phyloP scores from a whole-genome alignment of 64 coral and sea anemone species.

The Orbicella faveolata region DNA sequence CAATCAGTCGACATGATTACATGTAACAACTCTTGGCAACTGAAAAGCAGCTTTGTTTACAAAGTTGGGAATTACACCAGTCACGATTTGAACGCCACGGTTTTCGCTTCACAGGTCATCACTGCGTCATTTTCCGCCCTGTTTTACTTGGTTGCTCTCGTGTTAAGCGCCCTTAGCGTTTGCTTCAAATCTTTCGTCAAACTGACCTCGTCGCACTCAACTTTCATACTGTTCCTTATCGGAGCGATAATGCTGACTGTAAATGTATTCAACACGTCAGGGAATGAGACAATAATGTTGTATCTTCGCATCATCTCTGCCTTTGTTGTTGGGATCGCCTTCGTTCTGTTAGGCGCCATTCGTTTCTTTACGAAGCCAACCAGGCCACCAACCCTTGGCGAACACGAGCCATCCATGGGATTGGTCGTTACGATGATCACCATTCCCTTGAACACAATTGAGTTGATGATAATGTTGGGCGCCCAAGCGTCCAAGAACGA shows the following conservation, averaged over 20 bases:
- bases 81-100: not conserved
- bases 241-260: not conserved
- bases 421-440: constrained; percentile 17
- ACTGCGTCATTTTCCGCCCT: constrained; percentile 13
- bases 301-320: not conserved
- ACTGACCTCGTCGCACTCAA: not conserved
- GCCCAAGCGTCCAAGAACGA: not conserved
- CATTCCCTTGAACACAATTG: not conserved
- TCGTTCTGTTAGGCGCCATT: constrained; percentile 5
- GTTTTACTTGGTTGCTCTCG: not conserved
- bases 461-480: constrained; percentile 1
- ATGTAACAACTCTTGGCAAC: not conserved
- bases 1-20: not conserved
- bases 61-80: not conserved
- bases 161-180: not conserved
- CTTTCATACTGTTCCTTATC: constrained; percentile 9
- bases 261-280: not conserved
- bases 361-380: constrained; percentile 20
- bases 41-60: not conserved
- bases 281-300: not conserved
- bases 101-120: constrained; percentile 23
- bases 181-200: not conserved
- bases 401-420: constrained; percentile 28
- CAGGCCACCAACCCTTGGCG: not conserved
- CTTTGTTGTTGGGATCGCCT: constrained; percentile 7